phyloP scores from a whole-genome alignment of 2,797 vertebrate species.

The Hypotaenidia philippensis region DNA sequence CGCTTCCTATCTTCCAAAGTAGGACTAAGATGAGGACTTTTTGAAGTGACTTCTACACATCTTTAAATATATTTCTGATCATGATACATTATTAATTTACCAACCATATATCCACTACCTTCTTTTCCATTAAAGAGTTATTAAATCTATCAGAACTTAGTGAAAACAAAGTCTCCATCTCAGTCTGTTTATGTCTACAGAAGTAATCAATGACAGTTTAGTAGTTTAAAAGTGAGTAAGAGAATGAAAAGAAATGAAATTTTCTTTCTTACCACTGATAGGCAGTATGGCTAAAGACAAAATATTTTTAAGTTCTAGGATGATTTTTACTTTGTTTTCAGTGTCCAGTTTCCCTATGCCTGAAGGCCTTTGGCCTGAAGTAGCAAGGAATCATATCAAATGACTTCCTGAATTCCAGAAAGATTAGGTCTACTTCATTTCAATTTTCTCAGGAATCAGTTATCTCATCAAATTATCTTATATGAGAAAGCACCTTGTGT shows the following conservation, averaged over 20 bases:
- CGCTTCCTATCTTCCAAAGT: background rate
- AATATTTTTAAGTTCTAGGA: background rate
- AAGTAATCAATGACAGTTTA: background rate
- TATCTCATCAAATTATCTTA: background rate
- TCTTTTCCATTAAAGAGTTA: background rate
- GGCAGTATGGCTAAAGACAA: background rate
- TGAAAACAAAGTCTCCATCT: background rate
- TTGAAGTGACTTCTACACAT: background rate
- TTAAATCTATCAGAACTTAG: background rate
- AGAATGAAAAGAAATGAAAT: background rate
- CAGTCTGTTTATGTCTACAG: background rate
- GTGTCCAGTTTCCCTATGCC: background rate
- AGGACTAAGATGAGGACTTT: background rate
- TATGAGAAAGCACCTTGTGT: background rate
- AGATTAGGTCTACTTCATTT: background rate
- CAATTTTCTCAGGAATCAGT: background rate
- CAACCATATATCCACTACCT: background rate
- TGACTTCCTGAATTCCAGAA: background rate
- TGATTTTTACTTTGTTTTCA: rapidly evolving
- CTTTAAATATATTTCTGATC: background rate
- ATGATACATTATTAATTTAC: background rate
- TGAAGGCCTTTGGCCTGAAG: background rate
- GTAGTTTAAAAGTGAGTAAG: background rate
- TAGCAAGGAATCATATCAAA: background rate
- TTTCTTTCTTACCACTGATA: background rate